Evolutionary conservation across 2,113 vertebrate species (phyloP).

Genomic region (Sisor rabdophorus): DNA sequence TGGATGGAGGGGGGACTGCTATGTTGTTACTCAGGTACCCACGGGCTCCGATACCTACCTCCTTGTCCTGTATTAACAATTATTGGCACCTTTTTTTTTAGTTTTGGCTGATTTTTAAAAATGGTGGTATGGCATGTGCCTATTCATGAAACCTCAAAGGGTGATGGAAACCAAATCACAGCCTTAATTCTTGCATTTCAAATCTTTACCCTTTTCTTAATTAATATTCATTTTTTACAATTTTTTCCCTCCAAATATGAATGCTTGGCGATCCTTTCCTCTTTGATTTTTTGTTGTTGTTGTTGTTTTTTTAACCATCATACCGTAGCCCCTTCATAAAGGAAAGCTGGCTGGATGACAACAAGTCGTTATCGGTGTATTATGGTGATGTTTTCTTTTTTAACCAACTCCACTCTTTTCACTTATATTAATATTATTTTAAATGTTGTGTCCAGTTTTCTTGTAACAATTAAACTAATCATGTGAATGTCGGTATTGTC

Average conservation of each 20-base stretch:
- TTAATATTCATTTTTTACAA: neutral
- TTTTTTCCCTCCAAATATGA: neutral
- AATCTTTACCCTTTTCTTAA: neutral
- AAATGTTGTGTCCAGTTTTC: constrained; percentile 21
- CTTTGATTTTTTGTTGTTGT: neutral
- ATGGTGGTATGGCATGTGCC: neutral
- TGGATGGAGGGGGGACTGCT: constrained; percentile 40
- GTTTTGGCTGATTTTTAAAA: neutral
- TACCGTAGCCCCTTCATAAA: constrained; percentile 2
- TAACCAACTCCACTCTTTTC: neutral
- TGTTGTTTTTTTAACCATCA: neutral
- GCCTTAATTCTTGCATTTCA: neutral
- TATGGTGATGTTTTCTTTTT: neutral
- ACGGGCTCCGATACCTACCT: constrained; percentile 66
- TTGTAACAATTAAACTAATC: neutral
- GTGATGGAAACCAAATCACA: constrained; percentile 1
- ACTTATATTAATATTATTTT: constrained; percentile 13
- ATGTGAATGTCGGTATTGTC: constrained; percentile 4
- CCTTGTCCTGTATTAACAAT: constrained; percentile 54
- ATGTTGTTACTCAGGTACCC: constrained; percentile 65
- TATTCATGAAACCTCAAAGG: constrained; percentile 1
- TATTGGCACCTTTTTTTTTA: constrained; percentile 48
- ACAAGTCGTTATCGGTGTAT: neutral
- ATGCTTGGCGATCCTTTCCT: neutral
- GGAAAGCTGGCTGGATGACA: neutral